These are phyloP conservation scores for Holacanthella duospinosa DNA, from an alignment of 2,888 invertebrate species.

Conservation along the genomic window DNA sequence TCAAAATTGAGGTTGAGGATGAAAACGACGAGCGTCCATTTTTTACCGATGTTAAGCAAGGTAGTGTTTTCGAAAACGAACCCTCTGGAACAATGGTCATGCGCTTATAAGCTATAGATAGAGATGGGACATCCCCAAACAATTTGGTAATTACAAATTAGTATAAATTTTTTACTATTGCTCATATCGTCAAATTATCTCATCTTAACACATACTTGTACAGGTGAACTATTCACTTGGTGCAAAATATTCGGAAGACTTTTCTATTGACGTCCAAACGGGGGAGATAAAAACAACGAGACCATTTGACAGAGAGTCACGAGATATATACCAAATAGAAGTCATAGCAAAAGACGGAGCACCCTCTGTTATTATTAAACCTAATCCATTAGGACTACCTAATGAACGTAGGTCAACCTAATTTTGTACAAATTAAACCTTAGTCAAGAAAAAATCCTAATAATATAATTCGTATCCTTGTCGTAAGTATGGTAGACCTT, in stretches of 20 bases:
- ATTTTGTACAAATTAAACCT: too few relatives aligned
- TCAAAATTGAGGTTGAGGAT: constrained; percentile 68
- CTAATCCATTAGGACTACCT: constrained; percentile 48
- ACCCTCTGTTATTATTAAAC: constrained; percentile 56
- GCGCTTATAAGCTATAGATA: constrained; percentile 75
- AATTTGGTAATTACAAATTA: constrained; percentile 51
- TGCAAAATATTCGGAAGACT: constrained; percentile 55
- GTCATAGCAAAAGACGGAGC: constrained; percentile 84
- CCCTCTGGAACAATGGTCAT: constrained; percentile 70
- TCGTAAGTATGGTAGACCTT: too few relatives aligned
- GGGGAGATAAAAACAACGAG: constrained; percentile 76
- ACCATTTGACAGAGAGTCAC: constrained; percentile 74
- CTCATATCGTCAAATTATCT: too few relatives aligned
- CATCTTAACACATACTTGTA: neutral
- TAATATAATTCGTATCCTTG: too few relatives aligned
- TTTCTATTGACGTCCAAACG: constrained; percentile 69
- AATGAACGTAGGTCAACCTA: constrained; percentile 57
- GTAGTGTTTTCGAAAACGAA: constrained; percentile 76
- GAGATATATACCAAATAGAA: constrained; percentile 76
- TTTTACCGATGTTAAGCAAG: constrained; percentile 69
- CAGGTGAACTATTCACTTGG: constrained; percentile 54
- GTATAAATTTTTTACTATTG: too few relatives aligned
- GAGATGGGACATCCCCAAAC: constrained; percentile 70
- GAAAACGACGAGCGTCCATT: constrained; percentile 83
- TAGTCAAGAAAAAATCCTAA: too few relatives aligned